A percentile compares a stretch with the other conserved stretches of the same genome.
These are phyloP conservation scores for Enteromius anoplus DNA, from an alignment of 2,797 vertebrate genomes.

Conservation along the genomic window DNA sequence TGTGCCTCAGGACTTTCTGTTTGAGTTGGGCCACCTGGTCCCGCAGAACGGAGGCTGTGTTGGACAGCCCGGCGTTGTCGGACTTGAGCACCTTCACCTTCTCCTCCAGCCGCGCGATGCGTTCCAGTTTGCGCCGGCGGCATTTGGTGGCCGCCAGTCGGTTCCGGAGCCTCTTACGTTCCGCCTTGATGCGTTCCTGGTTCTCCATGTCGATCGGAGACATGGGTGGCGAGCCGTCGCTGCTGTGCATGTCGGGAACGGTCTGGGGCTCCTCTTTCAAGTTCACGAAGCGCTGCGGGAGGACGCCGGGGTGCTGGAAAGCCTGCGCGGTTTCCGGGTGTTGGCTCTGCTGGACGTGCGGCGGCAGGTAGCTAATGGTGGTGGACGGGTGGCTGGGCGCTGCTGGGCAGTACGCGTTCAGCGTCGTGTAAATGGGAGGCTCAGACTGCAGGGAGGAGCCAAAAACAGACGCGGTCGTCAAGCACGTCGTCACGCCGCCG, in stretches of 20 bases:
- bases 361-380: slow-evolving; percentile 91
- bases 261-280: slow-evolving; percentile 93
- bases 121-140: slow-evolving; percentile 90
- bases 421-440: slow-evolving; percentile 89
- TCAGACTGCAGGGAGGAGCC: slow-evolving; percentile 80
- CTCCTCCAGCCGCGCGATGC: slow-evolving; percentile 91
- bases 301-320: slow-evolving; percentile 71
- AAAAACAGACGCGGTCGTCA: slow-evolving; percentile 80
- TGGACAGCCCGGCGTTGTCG: slow-evolving; percentile 89
- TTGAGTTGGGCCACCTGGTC: slow-evolving; percentile 93
- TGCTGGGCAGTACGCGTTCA: slow-evolving; percentile 86
- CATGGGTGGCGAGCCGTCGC: slow-evolving; percentile 85
- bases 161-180: slow-evolving; percentile 90
- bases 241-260: slow-evolving; percentile 88
- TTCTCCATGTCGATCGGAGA: slow-evolving; percentile 91
- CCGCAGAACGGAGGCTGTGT: slow-evolving; percentile 85
- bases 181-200: slow-evolving; percentile 91
- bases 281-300: slow-evolving; percentile 72
- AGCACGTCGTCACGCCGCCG: slow-evolving; percentile 77
- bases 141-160: slow-evolving; percentile 92
- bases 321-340: slow-evolving; percentile 58
- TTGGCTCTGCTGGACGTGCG: slow-evolving; percentile 73
- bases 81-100: slow-evolving; percentile 89
- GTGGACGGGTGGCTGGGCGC: slow-evolving; percentile 81
- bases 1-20: slow-evolving; percentile 90